Base-by-base conservation (phyloP, 2,113 vertebrate genomes). In the Chionodraco myersi region DNA sequence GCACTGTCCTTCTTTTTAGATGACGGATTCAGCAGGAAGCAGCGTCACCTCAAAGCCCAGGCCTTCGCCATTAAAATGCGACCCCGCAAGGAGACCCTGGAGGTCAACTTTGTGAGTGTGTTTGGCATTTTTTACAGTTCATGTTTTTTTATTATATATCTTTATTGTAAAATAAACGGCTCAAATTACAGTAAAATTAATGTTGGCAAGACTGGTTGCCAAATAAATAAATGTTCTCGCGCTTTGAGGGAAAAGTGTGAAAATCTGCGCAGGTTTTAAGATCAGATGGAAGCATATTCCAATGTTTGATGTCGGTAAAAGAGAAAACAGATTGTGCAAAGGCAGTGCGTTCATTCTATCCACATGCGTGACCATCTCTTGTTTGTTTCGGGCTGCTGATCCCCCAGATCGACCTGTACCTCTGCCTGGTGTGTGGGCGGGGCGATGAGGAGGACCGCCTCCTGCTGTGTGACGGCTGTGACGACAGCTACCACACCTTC, bases 401-500 rank as follows among this genome's bases (percentile, higher is more conserved):
- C 41, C 51, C 61, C 7, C 91, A 99, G 98, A 97, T 99, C 48
- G 98, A 99, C 92, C 94, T 99, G 21, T 99, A 99, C 80, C 96
- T 99, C 86, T 99, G 98, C 84, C 96, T 99, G 79, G 97, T 97
- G 76, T 99, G 98, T 87, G 97, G 97, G 30, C 96, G 98, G 26
- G 98, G 98, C 12, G 97, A 99, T 48, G 97, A 98, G 0, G 98
- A 99, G 88, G 98, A 99, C 84, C 97, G 96, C 34, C 91, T 99
- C 56, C 93, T 99, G 7, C 93, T 99, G 80, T 99, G 98, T 86
- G 98, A 99, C 58, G 98, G 98, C 60, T 99, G 98, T 86, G 98
- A 99, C 75, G 98, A 99, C 92, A 99, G 98, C 93, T 99, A 99
- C 88, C 98, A 99, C 92, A 99, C 98, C 0, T 99, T 99, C 82